Evolutionary conservation across 2,888 invertebrate species (phyloP).

Genomic region (Andrena minutula): DNA sequence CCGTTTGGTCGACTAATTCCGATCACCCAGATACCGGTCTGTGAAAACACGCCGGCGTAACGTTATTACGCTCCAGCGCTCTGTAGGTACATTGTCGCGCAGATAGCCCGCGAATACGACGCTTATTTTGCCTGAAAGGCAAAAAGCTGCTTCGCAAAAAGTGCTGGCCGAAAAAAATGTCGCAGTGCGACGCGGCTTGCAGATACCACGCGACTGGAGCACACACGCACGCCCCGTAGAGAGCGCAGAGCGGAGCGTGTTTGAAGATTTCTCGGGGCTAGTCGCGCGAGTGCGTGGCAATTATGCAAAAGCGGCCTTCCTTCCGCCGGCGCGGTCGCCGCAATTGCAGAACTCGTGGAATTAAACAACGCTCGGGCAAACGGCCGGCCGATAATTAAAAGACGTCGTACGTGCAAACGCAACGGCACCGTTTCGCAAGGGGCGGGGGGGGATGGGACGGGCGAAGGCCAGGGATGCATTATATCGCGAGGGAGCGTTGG

Average conservation of each 20-base stretch:
- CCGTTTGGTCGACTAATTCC: not conserved
- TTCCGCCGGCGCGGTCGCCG: too few relatives aligned
- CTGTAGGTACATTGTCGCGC: too few relatives aligned
- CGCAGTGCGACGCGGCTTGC: slow-evolving; percentile 69
- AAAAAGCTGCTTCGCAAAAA: slow-evolving; percentile 3
- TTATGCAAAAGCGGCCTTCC: slow-evolving; percentile 19
- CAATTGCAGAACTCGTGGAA: not conserved
- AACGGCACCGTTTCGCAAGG: not conserved
- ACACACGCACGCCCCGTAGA: not conserved
- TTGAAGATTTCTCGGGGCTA: slow-evolving; percentile 22
- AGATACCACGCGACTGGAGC: slow-evolving; percentile 36
- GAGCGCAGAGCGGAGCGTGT: slow-evolving; percentile 16
- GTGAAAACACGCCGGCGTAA: too few relatives aligned
- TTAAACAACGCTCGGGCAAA: not conserved
- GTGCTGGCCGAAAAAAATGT: slow-evolving; percentile 41
- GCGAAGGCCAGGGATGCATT: not conserved
- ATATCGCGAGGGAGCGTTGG: not conserved
- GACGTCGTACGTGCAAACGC: slow-evolving; percentile 2
- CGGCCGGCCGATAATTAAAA: slow-evolving; percentile 32
- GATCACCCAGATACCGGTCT: not conserved
- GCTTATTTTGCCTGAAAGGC: too few relatives aligned
- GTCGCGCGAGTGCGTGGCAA: slow-evolving; percentile 18
- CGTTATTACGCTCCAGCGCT: too few relatives aligned
- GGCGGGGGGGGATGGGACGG: not conserved
- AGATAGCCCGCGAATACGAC: too few relatives aligned